Base-by-base conservation (phyloP, 1,140 invertebrate species). In the Cyclargus thomasi region DNA sequence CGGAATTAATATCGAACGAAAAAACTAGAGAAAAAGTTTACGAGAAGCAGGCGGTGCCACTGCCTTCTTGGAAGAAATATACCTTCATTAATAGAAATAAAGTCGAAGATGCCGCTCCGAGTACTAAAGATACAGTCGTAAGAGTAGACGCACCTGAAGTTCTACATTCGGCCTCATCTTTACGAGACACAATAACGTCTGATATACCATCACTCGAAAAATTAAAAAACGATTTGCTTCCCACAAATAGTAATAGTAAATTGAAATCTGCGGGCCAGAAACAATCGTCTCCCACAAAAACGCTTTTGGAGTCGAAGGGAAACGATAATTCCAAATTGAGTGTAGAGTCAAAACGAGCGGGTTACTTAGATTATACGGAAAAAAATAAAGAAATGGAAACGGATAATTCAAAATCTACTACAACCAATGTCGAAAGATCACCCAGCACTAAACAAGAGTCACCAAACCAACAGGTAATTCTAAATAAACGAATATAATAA, bases 271-370 rank as follows among this genome's bases (percentile, higher is more conserved):
- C 10, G 39, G 39, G 39, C 2, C 39, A 47, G 1, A 53, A 64
- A n/a, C 36, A 16, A 53, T n/a, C 20, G 6, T 66, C 53, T n/a
- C 11, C 4, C 47, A 8, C 29, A 29, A 35, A 59, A 59, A 22
- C 29, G 21, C 6, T 4, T 1, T 47, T 11, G 5, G 65, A 35
- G 17, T 20, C 18, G 11, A 22, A 47, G 6, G 23, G 11, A 62
- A 67, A 22, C 14, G 53, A 66, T 55, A 67, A 63, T 29, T 23
- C 23, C n/a, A 68, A 70, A 21, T 70, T 22, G 66, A 76, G 76
- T 4, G 75, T 85, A 10, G 80, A 77, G 63, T 83, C 85, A 6
- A 85, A 77, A 75, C 72, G 85, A 67, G 86, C 80, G 10, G 86
- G 86, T 16, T 88, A 77, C 65, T 73, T 87, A 62, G 79, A 87